These are phyloP conservation scores for Pholis gunnellus DNA, from an alignment of 2,113 vertebrate genomes.

Conservation along the genomic window DNA sequence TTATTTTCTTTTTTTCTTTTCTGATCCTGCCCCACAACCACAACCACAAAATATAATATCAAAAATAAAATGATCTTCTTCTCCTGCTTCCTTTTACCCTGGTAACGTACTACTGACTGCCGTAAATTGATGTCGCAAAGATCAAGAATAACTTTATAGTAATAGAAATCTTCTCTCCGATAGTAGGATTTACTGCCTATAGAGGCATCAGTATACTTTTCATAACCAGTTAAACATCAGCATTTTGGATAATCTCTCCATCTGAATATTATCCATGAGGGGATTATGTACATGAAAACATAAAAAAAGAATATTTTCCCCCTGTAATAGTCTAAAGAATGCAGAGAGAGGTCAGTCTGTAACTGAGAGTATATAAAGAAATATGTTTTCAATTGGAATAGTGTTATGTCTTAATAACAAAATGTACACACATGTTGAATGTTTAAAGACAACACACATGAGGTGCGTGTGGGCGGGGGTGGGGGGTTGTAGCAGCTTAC, in stretches of 20 bases:
- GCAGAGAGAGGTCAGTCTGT: neutral
- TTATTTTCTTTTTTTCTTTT: too few species aligned
- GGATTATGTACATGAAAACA: constrained; percentile 1
- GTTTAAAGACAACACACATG: constrained; percentile 1
- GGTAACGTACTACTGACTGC: too few species aligned
- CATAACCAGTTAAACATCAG: neutral
- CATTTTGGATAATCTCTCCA: constrained; percentile 1
- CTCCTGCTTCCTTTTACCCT: too few species aligned
- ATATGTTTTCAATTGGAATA: neutral
- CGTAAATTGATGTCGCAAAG: too few species aligned
- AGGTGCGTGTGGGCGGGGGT: neutral
- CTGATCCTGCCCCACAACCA: too few species aligned
- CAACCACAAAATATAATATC: too few species aligned
- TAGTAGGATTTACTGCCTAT: too few species aligned
- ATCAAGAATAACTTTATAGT: too few species aligned
- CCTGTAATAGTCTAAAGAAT: neutral
- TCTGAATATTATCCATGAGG: neutral
- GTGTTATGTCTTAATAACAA: constrained; percentile 4
- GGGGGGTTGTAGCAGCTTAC: constrained; percentile 2
- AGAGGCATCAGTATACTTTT: too few species aligned
- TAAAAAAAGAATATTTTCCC: neutral
- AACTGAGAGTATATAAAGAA: neutral
- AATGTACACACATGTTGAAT: neutral
- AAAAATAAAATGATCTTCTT: too few species aligned
- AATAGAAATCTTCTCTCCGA: too few species aligned